A percentile compares a stretch with the other conserved stretches of the same genome.
Conservation (phyloP, 2,113 vertebrate species). For the Hystrix brachyura region DNA sequence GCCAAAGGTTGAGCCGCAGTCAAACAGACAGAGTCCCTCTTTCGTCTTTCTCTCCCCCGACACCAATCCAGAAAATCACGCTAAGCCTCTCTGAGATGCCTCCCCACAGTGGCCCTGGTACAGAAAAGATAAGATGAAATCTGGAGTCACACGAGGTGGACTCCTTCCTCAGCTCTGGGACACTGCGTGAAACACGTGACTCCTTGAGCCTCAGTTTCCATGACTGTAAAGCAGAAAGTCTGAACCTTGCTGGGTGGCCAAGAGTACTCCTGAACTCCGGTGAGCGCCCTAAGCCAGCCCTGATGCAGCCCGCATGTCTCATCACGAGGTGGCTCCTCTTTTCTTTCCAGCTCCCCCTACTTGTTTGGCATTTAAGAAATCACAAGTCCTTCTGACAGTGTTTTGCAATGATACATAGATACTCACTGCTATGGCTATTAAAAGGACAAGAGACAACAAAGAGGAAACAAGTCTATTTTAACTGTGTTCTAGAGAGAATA, state of each 20-base stretch:
- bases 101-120: too few species aligned
- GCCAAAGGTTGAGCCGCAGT: neutral
- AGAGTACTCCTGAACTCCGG: neutral
- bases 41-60: neutral
- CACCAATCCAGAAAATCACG: too few species aligned
- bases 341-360: neutral
- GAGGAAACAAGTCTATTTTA: neutral
- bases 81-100: neutral
- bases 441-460: neutral
- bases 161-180: neutral
- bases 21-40: neutral
- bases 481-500: neutral
- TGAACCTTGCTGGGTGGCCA: neutral
- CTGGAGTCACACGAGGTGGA: neutral
- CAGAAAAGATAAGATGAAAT: neutral
- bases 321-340: neutral
- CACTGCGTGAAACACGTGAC: neutral
- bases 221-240: neutral
- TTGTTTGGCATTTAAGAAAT: neutral
- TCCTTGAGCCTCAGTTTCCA: slow-evolving; percentile 5
- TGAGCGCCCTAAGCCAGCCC: neutral
- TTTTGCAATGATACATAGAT: neutral
- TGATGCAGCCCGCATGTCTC: neutral
- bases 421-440: neutral
- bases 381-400: neutral